Evolutionary conservation across 2,113 vertebrate genomes (phyloP), one percentile per base, ranked within the genome.

Genomic region (Channa argus): DNA sequence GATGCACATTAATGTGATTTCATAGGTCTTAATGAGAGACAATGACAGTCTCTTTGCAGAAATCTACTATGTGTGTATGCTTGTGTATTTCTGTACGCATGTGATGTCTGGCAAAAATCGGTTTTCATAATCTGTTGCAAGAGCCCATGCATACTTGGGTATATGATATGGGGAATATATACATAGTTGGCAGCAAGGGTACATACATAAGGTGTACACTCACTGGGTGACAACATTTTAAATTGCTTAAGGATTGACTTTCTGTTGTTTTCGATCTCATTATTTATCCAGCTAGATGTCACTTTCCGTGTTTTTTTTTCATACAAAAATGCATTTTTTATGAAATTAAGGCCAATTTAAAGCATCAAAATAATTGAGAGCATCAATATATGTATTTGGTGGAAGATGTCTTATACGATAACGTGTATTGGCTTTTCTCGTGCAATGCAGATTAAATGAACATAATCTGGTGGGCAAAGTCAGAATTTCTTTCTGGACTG

Each of bases 1-100:
- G 88, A 93, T 89, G 85, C 87, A 89, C 89, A 84, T 86, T 92
- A 90, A 93, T 90, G 83, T 89, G 88, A 90, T 90, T 90, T 91
- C 85, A 90, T 84, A 86, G 78, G 53, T 86, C 79, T 74, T 91
- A 90, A 90, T 87, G 74, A 78, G 82, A 89, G 88, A 87, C 87
- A 88, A 89, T 81, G 80, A 60, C 8, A 49, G 71, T 34, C 44
- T 61, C 70, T 79, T 80, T 72, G 43, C 75, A 76, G 71, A 52
- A 77, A 85, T 82, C 76, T 70, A 65, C 13, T 9, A 9, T 1
- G 5, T n/a, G 49, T 58, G 4, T 47, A 58, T 52, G 11, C 55
- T 58, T 66, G 37, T 71, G 69, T 63, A 69, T 70, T 62, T 79
- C 66, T 41, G 39, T 41, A 7, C 6, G 39, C 6, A 51, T 68